Evolutionary conservation across 1,140 invertebrate species (phyloP).

Genomic region (Cherax quadricarinatus): DNA sequence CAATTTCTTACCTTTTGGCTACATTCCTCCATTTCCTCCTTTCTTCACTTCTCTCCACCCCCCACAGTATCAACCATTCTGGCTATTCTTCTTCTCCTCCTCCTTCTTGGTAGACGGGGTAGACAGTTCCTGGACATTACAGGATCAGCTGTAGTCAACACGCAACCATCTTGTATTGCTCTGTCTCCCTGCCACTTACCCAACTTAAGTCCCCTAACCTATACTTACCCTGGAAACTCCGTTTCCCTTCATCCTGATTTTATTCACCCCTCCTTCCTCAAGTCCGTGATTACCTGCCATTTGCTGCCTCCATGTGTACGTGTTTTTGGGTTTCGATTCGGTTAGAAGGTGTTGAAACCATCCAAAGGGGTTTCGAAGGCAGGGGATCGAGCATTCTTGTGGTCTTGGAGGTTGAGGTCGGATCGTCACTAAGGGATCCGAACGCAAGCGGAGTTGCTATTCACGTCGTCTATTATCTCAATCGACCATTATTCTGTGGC

Average conservation of each 20-base stretch:
- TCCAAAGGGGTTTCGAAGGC: not conserved
- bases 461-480: constrained; percentile 58
- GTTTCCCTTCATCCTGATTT: not conserved
- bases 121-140: constrained; percentile 12
- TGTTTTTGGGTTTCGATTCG: not conserved
- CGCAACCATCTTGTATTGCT: not conserved
- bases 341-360: not conserved
- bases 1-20: no score
- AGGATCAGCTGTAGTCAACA: constrained; percentile 2
- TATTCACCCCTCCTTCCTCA: not conserved
- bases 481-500: constrained; percentile 60
- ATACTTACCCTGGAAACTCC: constrained; percentile 8
- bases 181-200: not conserved
- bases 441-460: constrained; percentile 31
- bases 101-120: not conserved
- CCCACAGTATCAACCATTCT: no score
- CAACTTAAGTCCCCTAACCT: constrained; percentile 1
- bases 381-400: no score
- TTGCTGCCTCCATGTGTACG: not conserved
- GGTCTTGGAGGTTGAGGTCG: not conserved
- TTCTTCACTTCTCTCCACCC: not conserved
- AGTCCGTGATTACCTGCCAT: no score
- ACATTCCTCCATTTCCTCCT: not conserved
- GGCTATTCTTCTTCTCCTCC: no score
- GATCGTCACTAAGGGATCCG: not conserved